A percentile compares a stretch with the other conserved stretches of the same genome.
Evolutionary conservation across 2,888 invertebrate genomes (phyloP).

Genomic region (Leucoma salicis): DNA sequence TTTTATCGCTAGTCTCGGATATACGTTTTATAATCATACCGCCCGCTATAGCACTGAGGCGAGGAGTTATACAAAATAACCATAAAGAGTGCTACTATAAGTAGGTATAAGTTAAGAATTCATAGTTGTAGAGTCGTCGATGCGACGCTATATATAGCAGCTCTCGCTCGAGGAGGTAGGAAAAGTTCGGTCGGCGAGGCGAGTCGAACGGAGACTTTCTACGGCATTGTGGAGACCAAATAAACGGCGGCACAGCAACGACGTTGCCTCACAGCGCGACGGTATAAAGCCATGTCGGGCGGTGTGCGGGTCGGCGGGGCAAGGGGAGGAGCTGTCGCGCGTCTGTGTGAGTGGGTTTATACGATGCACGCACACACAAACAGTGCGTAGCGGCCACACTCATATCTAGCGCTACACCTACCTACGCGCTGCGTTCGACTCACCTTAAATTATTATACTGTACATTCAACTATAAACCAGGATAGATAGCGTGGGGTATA

Average conservation of each 20-base stretch:
- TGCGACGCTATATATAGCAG: conserved; percentile 55
- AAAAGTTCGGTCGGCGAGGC: conserved; percentile 75
- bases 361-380: conserved; percentile 62
- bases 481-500: conserved; percentile 67
- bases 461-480: conserved; percentile 62
- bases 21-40: conserved; percentile 73
- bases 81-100: conserved; percentile 58
- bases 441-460: conserved; percentile 50
- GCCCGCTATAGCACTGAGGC: conserved; percentile 50
- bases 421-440: conserved; percentile 54
- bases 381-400: conserved; percentile 68
- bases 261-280: conserved; percentile 77
- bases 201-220: conserved; percentile 78
- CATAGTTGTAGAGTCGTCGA: conserved; percentile 41
- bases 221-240: conserved; percentile 79
- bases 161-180: conserved; percentile 67
- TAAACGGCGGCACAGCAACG: conserved; percentile 75
- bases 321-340: conserved; percentile 31
- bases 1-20: conserved; percentile 76
- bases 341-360: conserved; percentile 47
- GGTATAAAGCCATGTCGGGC: conserved; percentile 60
- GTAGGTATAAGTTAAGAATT: conserved; percentile 34
- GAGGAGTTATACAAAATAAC: conserved; percentile 66
- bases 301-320: conserved; percentile 40
- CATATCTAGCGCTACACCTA: conserved; percentile 71